phyloP scores from a whole-genome alignment of 2,888 invertebrate genomes.

The Pardosa pseudoannulata region DNA sequence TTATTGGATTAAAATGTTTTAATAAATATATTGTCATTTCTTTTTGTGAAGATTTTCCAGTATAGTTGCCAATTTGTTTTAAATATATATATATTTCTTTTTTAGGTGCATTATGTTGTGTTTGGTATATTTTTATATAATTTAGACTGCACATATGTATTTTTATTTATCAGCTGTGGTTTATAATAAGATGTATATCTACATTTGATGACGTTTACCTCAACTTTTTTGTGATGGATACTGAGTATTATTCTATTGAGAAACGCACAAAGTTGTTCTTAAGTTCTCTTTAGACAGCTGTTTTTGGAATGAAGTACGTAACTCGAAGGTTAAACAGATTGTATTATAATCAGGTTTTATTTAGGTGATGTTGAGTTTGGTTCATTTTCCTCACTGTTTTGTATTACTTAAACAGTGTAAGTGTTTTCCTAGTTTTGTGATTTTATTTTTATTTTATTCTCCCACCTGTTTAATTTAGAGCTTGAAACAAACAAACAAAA shows the following conservation, averaged over 20 bases:
- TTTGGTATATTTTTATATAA: neutral
- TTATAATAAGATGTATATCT: neutral
- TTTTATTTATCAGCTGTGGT: neutral
- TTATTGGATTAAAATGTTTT: neutral
- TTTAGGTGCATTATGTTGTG: neutral
- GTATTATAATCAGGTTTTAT: constrained; percentile 35
- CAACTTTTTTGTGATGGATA: constrained; percentile 30
- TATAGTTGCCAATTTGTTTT: neutral
- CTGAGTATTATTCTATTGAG: constrained; percentile 47
- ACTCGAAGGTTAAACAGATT: constrained; percentile 7
- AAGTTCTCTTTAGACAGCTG: constrained; percentile 13
- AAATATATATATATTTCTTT: neutral
- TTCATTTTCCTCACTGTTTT: too few species aligned
- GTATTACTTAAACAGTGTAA: constrained; percentile 28
- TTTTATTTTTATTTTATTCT: neutral
- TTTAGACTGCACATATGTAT: too few species aligned
- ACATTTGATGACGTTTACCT: constrained; percentile 25
- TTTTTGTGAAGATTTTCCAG: neutral
- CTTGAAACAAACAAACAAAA: neutral
- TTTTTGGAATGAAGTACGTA: constrained; percentile 15
- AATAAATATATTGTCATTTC: neutral
- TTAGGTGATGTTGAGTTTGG: constrained; percentile 45
- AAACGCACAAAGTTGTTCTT: constrained; percentile 47
- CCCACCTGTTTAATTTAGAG: neutral
- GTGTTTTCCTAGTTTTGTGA: constrained; percentile 2